These are phyloP conservation scores for Andrena dorsata DNA, from an alignment of 2,888 invertebrate genomes.

Conservation along the genomic window DNA sequence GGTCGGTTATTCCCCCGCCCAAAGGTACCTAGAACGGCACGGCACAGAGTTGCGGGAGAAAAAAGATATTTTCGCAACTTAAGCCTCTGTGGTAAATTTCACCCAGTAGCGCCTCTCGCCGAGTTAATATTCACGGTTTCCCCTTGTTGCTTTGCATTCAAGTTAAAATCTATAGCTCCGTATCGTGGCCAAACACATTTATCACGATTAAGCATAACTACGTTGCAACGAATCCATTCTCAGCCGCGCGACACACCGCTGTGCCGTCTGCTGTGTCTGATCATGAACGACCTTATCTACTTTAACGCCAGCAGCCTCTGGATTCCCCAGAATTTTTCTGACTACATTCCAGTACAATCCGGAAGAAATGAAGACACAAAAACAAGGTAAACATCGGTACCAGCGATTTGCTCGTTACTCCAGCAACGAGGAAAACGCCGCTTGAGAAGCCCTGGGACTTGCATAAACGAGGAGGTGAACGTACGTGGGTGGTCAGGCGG, in stretches of 20 bases:
- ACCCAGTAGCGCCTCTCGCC: too few species aligned
- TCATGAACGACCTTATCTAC: conserved; percentile 17
- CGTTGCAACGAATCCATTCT: background rate
- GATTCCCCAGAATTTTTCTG: background rate
- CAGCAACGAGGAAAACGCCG: background rate
- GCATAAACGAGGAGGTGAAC: conserved; percentile 10
- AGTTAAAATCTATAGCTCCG: background rate
- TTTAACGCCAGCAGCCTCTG: background rate
- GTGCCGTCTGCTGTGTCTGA: conserved; percentile 14
- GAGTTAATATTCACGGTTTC: background rate
- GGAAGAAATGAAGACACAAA: too few species aligned
- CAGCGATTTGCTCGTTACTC: too few species aligned
- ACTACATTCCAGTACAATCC: background rate
- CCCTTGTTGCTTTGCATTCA: background rate
- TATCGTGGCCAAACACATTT: conserved; percentile 39
- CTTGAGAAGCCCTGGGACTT: conserved; percentile 30
- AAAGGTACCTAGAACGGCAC: too few species aligned
- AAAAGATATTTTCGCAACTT: too few species aligned
- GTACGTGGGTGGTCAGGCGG: conserved; percentile 54
- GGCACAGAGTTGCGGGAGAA: too few species aligned
- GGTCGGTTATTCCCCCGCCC: too few species aligned
- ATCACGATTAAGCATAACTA: conserved; percentile 39
- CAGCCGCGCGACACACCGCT: background rate
- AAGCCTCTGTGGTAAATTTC: too few species aligned
- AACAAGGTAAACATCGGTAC: too few species aligned